Evolutionary conservation across 30 jellyfish, hydroid and myxozoan genomes (phyloP).

Genomic region (Clytia hemisphaerica): DNA sequence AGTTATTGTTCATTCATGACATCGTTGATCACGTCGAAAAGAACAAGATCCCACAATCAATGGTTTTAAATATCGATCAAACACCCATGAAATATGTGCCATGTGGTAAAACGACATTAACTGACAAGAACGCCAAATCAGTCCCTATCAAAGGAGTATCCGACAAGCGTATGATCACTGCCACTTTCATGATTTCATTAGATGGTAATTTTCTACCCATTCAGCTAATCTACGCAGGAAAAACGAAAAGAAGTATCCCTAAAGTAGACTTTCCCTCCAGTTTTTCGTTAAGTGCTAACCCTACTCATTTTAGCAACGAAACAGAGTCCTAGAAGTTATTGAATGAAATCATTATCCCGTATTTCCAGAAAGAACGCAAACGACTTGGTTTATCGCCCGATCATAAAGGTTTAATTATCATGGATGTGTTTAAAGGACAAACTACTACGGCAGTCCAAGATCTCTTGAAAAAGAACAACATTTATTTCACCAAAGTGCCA

Average conservation of each 20-base stretch:
- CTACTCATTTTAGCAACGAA: slow-evolving; percentile 8
- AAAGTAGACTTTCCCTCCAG: not conserved
- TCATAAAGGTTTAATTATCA: not conserved
- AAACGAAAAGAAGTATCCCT: slow-evolving; percentile 6
- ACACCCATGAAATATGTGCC: slow-evolving; percentile 11
- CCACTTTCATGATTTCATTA: slow-evolving; percentile 4
- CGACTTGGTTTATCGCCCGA: not conserved
- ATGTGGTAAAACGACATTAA: slow-evolving; percentile 10
- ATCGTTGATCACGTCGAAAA: not conserved
- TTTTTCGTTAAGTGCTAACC: slow-evolving; percentile 9
- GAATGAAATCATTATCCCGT: not conserved
- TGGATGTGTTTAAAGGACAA: slow-evolving; percentile 8
- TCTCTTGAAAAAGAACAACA: not conserved
- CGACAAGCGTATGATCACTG: slow-evolving; percentile 26
- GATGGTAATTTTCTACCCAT: slow-evolving; percentile 11
- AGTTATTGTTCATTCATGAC: not conserved
- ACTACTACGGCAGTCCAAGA: not conserved
- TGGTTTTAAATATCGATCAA: slow-evolving; percentile 3
- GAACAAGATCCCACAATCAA: not conserved
- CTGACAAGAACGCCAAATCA: slow-evolving; percentile 4
- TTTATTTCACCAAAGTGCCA: not conserved
- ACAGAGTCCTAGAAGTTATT: not conserved
- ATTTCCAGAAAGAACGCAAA: not conserved
- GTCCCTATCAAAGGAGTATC: slow-evolving; percentile 13
- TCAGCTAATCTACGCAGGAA: slow-evolving; percentile 15